phyloP scores from a whole-genome alignment of 2,113 vertebrate genomes.

The Scartelaos histophorus region DNA sequence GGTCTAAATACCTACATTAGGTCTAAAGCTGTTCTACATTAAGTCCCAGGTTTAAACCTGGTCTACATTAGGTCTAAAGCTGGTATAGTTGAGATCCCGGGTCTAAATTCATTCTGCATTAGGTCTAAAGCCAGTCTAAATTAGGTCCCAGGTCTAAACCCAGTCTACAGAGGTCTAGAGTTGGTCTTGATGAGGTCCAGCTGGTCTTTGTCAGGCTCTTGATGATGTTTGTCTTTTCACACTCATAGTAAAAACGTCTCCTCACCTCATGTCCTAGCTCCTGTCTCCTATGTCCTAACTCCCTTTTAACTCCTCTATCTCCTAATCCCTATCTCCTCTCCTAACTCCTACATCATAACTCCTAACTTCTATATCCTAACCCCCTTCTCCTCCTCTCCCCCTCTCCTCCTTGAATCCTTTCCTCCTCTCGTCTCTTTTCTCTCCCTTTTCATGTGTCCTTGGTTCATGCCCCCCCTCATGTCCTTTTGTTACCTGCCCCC shows the following conservation, averaged over 20 bases:
- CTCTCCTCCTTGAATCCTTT: not conserved
- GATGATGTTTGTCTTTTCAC: conserved; percentile 1
- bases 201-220: not conserved
- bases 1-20: too few relatives aligned
- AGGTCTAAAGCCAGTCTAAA: not conserved
- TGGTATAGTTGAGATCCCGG: too few relatives aligned
- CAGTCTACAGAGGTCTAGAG: not conserved
- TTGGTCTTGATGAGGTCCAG: not conserved
- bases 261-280: not conserved
- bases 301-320: not conserved
- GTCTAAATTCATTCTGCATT: not conserved
- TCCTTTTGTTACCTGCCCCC: not conserved
- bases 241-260: not conserved
- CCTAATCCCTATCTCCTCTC: not conserved
- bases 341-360: too few relatives aligned
- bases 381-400: too few relatives aligned
- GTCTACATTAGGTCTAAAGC: too few relatives aligned
- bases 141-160: not conserved
- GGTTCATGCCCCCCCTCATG: too few relatives aligned
- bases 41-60: not conserved
- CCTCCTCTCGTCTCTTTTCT: too few relatives aligned
- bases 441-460: not conserved
- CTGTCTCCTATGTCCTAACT: not conserved
- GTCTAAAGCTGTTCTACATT: too few relatives aligned
- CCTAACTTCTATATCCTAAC: too few relatives aligned